Conservation (phyloP, 2,888 invertebrate species). For the Caenorhabditis sp. region DNA sequence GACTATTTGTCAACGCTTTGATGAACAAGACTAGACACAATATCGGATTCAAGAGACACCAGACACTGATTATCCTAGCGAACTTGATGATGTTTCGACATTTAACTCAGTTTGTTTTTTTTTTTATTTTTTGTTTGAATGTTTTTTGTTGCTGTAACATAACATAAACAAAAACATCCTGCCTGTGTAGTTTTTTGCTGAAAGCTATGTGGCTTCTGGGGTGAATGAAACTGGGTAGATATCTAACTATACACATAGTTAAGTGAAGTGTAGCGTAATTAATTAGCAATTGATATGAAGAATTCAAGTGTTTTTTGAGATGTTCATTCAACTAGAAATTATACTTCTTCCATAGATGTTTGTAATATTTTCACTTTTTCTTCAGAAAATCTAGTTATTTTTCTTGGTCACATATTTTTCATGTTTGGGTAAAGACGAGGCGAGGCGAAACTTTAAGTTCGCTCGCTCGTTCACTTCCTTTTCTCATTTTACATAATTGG, state of each 20-base stretch:
- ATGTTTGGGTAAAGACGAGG: no score
- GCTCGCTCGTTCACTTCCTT: no score
- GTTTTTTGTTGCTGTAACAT: neutral
- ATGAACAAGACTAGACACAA: neutral
- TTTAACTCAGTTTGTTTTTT: neutral
- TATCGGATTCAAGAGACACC: neutral
- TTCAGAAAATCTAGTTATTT: neutral
- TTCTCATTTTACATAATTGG: conserved; percentile 3
- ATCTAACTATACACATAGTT: no score
- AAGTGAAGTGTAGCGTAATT: neutral
- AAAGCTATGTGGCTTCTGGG: neutral
- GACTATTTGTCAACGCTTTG: conserved; percentile 1
- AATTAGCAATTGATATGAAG: neutral
- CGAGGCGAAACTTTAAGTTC: no score
- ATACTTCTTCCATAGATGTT: neutral
- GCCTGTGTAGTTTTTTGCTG: neutral
- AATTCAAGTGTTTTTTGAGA: neutral
- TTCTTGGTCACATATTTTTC: neutral
- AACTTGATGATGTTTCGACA: neutral
- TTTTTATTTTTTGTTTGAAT: neutral
- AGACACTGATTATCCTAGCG: neutral
- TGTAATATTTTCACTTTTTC: neutral
- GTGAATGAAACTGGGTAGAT: neutral
- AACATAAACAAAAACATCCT: conserved; percentile 2
- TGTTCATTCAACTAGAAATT: neutral